Percentiles rank a stretch among this genome's conserved stretches.
Evolutionary conservation across 1,140 invertebrate species (phyloP).

Genomic region (Mesaphorura yosii): DNA sequence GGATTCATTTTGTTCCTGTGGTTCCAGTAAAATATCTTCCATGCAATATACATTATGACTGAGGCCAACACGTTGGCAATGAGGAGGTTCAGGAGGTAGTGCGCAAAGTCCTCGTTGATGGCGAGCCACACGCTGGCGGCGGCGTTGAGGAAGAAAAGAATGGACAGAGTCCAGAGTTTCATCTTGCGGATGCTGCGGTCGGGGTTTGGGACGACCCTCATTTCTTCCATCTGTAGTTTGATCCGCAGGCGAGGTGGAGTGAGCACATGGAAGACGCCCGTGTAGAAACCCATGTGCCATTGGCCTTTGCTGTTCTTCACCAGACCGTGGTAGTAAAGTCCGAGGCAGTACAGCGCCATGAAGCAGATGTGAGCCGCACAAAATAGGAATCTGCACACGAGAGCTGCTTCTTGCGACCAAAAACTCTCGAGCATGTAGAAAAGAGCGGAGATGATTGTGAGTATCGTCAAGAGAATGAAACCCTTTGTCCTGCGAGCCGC

Average conservation of each 20-base stretch:
- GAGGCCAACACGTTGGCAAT: neutral
- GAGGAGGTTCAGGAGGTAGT: neutral
- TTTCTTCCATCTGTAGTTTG: constrained; percentile 4
- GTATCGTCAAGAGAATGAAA: neutral
- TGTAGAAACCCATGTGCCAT: constrained; percentile 9
- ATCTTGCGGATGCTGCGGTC: neutral
- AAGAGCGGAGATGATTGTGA: constrained; percentile 1
- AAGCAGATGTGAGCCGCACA: neutral
- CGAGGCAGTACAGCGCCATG: neutral
- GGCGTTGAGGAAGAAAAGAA: constrained; percentile 1
- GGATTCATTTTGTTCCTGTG: too few species aligned
- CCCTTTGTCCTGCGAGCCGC: neutral
- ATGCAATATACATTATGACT: neutral
- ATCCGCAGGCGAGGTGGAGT: neutral
- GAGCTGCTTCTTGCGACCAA: neutral
- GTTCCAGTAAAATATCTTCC: constrained; percentile 10
- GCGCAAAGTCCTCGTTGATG: constrained; percentile 3
- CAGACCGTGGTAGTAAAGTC: constrained; percentile 1
- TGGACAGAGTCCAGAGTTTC: neutral
- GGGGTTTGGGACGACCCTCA: neutral
- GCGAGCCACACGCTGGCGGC: neutral
- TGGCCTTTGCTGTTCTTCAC: constrained; percentile 1
- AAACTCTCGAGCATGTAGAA: neutral
- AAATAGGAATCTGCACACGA: neutral
- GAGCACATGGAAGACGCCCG: neutral